phyloP scores from a whole-genome alignment of 37 sponge, comb jelly and placozoan species.

The Petrosia ficiformis region DNA sequence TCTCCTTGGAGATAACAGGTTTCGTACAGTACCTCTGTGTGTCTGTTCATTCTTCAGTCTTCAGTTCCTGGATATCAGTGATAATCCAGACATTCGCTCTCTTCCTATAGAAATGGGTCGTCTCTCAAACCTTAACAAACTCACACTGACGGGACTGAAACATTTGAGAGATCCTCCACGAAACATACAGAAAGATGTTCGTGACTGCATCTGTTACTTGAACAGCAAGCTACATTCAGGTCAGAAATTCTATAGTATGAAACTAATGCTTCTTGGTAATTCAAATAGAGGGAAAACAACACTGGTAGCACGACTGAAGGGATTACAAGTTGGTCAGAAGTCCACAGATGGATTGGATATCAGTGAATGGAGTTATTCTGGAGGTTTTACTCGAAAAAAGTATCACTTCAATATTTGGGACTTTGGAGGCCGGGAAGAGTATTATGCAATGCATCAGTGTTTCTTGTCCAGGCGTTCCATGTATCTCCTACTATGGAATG shows the following conservation, averaged over 20 bases:
- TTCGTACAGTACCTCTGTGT: slow-evolving; percentile 65
- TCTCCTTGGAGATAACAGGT: slow-evolving; percentile 68
- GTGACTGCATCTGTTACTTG: slow-evolving; percentile 75
- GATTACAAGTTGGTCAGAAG: slow-evolving; percentile 71
- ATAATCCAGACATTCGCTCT: slow-evolving; percentile 63
- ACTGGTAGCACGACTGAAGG: slow-evolving; percentile 81
- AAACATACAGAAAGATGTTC: slow-evolving; percentile 34
- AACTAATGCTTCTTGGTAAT: slow-evolving; percentile 86
- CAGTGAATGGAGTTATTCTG: slow-evolving; percentile 80
- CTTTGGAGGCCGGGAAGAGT: no score
- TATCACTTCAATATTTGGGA: slow-evolving; percentile 93
- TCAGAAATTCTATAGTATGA: slow-evolving; percentile 85
- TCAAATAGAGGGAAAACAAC: slow-evolving; percentile 86
- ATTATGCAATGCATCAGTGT: no score
- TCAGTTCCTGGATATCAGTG: slow-evolving; percentile 53
- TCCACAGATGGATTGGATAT: slow-evolving; percentile 93
- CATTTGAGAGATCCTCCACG: slow-evolving; percentile 83
- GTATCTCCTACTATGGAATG: slow-evolving; percentile 81
- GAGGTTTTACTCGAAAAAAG: slow-evolving; percentile 25
- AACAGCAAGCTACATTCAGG: slow-evolving; percentile 74
- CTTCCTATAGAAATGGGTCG: no score
- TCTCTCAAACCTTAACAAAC: slow-evolving; percentile 35
- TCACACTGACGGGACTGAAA: slow-evolving; percentile 54
- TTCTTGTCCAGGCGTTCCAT: no score
- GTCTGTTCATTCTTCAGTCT: no score